These are phyloP conservation scores for Euphysa ruthae DNA, from an alignment of 30 jellyfish, hydroid and myxozoan genomes.

Conservation along the genomic window DNA sequence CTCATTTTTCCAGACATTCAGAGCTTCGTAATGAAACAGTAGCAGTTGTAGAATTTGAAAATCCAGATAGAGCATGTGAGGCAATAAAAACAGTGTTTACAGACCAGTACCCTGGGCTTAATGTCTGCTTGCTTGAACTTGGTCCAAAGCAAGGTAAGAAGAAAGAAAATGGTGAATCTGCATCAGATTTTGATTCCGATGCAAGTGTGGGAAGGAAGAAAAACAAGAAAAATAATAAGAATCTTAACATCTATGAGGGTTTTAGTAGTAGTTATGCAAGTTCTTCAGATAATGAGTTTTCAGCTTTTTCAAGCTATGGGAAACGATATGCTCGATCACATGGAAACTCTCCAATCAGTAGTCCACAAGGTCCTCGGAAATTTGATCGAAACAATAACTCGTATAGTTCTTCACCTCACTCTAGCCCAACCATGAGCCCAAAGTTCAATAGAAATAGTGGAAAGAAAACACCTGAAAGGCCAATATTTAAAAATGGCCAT, in stretches of 20 bases:
- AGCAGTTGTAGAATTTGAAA: constrained; percentile 89
- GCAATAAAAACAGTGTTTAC: constrained; percentile 38
- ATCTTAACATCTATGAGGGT: constrained; percentile 19
- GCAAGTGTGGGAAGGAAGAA: constrained; percentile 45
- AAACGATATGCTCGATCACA: constrained; percentile 57
- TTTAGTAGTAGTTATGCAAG: constrained; percentile 65
- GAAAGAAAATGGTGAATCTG: constrained; percentile 37
- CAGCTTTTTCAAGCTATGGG: constrained; percentile 68
- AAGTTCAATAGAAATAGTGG: constrained; percentile 23
- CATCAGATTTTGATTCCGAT: constrained; percentile 60
- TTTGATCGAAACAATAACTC: constrained; percentile 29
- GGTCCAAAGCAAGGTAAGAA: constrained; percentile 76
- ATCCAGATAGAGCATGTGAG: constrained; percentile 68
- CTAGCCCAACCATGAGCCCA: constrained; percentile 29
- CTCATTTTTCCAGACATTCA: constrained; percentile 87
- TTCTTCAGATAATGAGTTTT: constrained; percentile 75
- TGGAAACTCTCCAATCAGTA: constrained; percentile 41
- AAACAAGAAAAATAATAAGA: constrained; percentile 34
- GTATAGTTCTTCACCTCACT: constrained; percentile 19
- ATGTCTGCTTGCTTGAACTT: constrained; percentile 44
- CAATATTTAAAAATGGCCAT: constrained; percentile 10
- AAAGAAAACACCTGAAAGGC: constrained; percentile 11
- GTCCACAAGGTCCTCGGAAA: constrained; percentile 59
- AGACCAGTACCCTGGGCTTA: constrained; percentile 38
- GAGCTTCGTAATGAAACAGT: constrained; percentile 63